Evolutionary conservation across 2,113 vertebrate species (phyloP).

Genomic region (Chionis minor): DNA sequence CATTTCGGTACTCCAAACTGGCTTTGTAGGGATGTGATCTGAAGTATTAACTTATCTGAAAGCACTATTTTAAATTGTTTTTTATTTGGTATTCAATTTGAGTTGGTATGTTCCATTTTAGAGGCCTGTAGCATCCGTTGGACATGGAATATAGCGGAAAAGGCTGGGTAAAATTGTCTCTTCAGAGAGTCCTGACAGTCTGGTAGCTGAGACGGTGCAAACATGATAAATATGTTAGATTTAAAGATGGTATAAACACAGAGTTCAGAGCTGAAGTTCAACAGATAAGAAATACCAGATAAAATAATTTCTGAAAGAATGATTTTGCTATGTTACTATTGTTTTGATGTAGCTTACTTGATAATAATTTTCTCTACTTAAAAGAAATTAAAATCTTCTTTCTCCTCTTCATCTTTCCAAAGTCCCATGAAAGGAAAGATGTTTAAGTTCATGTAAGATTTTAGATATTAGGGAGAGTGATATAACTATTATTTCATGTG

Average conservation of each 20-base stretch:
- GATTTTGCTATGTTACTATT: not conserved
- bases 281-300: not conserved
- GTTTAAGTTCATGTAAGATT: not conserved
- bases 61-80: not conserved
- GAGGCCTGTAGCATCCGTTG: not conserved
- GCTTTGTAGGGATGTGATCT: not conserved
- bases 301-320: not conserved
- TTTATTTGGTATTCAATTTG: not conserved
- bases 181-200: not conserved
- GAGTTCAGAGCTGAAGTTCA: not conserved
- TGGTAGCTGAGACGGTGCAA: not conserved
- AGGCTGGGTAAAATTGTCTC: not conserved
- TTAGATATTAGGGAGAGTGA: too few species aligned
- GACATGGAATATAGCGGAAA: not conserved
- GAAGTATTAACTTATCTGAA: not conserved
- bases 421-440: not conserved
- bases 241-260: not conserved
- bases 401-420: not conserved
- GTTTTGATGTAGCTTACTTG: not conserved
- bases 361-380: not conserved
- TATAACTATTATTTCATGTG: rapidly evolving
- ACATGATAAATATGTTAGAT: not conserved
- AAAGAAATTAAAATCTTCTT: not conserved
- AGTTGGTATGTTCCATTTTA: not conserved
- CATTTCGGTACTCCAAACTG: not conserved